phyloP scores from a whole-genome alignment of 2,113 vertebrate species.

The Pelecanoides urinatrix region DNA sequence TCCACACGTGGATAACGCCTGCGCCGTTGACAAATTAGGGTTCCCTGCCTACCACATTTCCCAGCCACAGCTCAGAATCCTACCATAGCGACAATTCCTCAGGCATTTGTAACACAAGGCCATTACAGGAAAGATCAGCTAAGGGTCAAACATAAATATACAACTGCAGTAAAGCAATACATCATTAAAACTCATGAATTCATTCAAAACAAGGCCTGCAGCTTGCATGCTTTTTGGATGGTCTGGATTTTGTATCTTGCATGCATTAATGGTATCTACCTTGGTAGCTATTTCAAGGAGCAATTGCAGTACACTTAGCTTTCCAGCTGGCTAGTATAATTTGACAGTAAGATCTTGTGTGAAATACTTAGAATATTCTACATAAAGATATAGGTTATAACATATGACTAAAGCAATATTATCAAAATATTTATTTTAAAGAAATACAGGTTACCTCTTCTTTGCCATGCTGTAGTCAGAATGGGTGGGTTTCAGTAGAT shows the following conservation, averaged over 20 bases:
- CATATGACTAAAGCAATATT: neutral
- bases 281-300: neutral
- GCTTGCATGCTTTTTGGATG: neutral
- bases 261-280: neutral
- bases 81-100: neutral
- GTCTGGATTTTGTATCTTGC: neutral
- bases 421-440: neutral
- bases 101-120: neutral
- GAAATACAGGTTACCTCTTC: neutral
- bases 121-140: neutral
- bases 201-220: neutral
- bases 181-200: neutral
- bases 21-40: neutral
- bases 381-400: neutral
- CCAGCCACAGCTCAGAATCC: neutral
- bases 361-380: neutral
- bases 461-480: neutral
- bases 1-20: accelerated
- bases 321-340: neutral
- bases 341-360: neutral
- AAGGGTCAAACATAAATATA: neutral
- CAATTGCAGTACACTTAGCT: neutral
- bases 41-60: neutral
- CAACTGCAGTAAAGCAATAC: neutral
- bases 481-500: neutral